phyloP scores from a whole-genome alignment of 1,140 invertebrate species.

The Bombus picipes region DNA sequence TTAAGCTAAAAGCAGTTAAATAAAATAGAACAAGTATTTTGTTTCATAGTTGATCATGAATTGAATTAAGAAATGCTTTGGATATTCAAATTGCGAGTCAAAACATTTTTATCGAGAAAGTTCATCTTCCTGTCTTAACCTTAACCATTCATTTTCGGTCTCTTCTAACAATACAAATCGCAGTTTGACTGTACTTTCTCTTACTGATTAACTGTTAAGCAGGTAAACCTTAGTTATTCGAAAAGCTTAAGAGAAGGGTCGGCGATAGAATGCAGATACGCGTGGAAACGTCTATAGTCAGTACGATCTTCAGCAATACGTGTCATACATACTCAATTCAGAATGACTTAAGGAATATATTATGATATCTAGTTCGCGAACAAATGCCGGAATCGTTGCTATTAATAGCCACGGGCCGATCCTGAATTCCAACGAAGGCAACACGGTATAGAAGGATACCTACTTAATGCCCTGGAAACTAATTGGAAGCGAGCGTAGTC shows the following conservation, averaged over 20 bases:
- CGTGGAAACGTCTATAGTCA: background rate
- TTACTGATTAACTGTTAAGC: background rate
- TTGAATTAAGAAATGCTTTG: background rate
- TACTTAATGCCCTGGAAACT: slow-evolving; percentile 48
- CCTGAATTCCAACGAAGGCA: slow-evolving; percentile 23
- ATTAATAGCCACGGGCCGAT: slow-evolving; percentile 6
- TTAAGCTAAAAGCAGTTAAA: background rate
- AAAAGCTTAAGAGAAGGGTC: background rate
- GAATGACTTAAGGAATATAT: background rate
- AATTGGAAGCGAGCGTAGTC: slow-evolving; percentile 68
- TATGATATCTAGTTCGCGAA: background rate
- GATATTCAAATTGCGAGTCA: background rate
- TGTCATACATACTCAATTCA: background rate
- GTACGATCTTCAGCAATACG: background rate
- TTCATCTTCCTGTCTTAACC: background rate
- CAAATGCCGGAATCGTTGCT: background rate
- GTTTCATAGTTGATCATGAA: too few species aligned
- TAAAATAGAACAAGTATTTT: background rate
- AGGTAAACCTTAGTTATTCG: background rate
- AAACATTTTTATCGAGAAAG: background rate
- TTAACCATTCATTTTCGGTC: background rate
- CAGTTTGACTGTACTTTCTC: background rate
- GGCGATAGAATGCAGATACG: background rate
- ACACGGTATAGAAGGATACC: slow-evolving; percentile 40
- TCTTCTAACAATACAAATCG: background rate